Conservation (phyloP, 2,888 invertebrate genomes). For the Drosophila trichaetosa region DNA sequence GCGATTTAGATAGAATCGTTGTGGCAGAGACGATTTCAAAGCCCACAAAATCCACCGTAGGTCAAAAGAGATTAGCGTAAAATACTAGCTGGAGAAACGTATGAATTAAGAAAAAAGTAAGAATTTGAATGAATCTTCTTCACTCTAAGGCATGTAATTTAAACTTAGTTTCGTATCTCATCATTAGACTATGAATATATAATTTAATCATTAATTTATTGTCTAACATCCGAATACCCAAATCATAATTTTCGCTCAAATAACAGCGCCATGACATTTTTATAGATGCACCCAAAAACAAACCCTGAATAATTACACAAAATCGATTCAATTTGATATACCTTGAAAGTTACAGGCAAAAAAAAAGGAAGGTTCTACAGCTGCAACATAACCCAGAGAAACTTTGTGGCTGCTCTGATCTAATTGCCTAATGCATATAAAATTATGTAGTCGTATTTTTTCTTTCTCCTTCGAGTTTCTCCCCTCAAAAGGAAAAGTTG, state of each 20-base stretch:
- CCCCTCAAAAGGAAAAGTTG: constrained; percentile 13
- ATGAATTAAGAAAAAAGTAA: not conserved
- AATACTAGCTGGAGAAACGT: not conserved
- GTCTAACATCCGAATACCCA: not conserved
- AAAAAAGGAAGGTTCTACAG: constrained; percentile 33
- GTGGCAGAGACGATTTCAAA: not conserved
- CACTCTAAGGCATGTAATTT: not conserved
- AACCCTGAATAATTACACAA: constrained; percentile 53
- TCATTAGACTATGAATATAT: constrained; percentile 3
- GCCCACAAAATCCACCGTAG: not conserved
- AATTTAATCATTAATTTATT: not conserved
- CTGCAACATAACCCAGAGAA: constrained; percentile 36
- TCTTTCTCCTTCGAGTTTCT: constrained; percentile 6
- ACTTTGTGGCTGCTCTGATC: constrained; percentile 32
- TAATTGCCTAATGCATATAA: constrained; percentile 69
- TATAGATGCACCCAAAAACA: constrained; percentile 29
- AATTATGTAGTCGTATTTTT: constrained; percentile 51
- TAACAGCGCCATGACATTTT: constrained; percentile 41
- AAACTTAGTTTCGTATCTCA: not conserved
- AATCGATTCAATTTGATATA: constrained; percentile 68
- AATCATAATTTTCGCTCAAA: constrained; percentile 49
- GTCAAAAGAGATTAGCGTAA: constrained; percentile 6
- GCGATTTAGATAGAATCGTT: constrained; percentile 15
- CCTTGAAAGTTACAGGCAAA: constrained; percentile 20
- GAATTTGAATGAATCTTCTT: not conserved